Percentiles rank a stretch among this genome's conserved stretches.
Conservation (phyloP, 2,888 invertebrate species). For the Cylindroiulus punctatus region DNA sequence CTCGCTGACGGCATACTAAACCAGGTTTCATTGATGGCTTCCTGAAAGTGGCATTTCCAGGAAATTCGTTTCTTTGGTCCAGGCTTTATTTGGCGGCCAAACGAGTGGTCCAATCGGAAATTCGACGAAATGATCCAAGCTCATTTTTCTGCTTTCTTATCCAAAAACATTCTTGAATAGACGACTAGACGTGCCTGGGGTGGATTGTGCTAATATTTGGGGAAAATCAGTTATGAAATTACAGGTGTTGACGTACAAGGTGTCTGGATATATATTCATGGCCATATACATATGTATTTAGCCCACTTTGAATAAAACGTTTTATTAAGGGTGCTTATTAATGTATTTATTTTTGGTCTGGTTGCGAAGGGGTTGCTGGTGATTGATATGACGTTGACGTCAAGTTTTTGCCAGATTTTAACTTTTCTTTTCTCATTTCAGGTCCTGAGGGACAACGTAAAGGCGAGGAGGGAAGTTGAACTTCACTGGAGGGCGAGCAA, state of each 20-base stretch:
- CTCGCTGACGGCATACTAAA: background rate
- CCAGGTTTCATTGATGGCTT: background rate
- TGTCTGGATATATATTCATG: too few species aligned
- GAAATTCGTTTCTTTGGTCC: background rate
- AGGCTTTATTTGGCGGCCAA: background rate
- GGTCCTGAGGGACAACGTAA: conserved; percentile 90
- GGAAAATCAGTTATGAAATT: too few species aligned
- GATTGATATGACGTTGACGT: background rate
- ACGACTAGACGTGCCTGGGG: too few species aligned
- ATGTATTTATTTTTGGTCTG: too few species aligned
- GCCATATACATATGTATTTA: too few species aligned
- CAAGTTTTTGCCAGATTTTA: background rate
- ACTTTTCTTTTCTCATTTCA: conserved; percentile 63
- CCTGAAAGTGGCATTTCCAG: background rate
- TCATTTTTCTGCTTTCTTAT: too few species aligned
- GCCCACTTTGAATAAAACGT: too few species aligned
- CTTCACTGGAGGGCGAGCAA: conserved; percentile 93
- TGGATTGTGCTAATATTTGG: too few species aligned
- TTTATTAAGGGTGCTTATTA: too few species aligned
- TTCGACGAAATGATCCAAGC: background rate
- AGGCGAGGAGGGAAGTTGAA: conserved; percentile 94
- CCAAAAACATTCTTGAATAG: too few species aligned
- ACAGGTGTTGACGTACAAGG: too few species aligned
- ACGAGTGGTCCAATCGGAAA: background rate
- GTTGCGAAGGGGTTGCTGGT: too few species aligned